Percentiles rank a stretch among this genome's conserved stretches.
These are phyloP conservation scores for Cyphomyrus discorhynchus DNA, from an alignment of 2,113 vertebrate species.

Conservation along the genomic window DNA sequence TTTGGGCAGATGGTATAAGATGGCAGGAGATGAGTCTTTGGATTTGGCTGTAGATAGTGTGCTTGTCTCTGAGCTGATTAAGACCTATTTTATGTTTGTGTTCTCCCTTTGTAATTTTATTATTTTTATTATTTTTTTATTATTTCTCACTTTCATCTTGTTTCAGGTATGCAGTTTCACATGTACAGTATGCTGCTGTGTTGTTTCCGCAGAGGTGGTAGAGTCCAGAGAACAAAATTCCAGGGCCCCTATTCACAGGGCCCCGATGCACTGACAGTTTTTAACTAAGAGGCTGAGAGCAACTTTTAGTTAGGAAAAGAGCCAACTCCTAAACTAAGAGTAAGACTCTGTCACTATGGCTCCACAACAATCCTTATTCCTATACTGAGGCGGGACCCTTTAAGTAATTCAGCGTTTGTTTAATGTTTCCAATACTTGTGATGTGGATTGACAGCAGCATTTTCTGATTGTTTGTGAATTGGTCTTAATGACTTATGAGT, in stretches of 20 bases:
- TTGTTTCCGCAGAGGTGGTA: background rate
- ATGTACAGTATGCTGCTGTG: background rate
- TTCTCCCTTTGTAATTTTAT: background rate
- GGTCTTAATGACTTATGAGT: no score
- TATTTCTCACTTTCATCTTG: background rate
- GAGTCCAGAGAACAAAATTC: background rate
- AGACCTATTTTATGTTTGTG: background rate
- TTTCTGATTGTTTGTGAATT: no score
- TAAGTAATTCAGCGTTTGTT: no score
- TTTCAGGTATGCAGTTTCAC: background rate
- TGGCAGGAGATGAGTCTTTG: background rate
- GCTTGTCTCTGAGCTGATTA: background rate
- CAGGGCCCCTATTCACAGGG: background rate
- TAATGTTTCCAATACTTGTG: no score
- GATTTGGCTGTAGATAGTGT: background rate
- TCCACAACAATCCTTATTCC: no score
- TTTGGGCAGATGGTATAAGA: background rate
- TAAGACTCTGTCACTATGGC: no score
- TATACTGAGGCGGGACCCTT: no score
- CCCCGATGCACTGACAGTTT: no score
- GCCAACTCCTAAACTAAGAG: background rate
- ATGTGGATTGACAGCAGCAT: no score
- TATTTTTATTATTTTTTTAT: background rate
- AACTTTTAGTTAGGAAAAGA: no score
- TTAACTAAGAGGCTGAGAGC: no score